phyloP scores from a whole-genome alignment of 2,888 invertebrate species.

The Adineta ricciae region DNA sequence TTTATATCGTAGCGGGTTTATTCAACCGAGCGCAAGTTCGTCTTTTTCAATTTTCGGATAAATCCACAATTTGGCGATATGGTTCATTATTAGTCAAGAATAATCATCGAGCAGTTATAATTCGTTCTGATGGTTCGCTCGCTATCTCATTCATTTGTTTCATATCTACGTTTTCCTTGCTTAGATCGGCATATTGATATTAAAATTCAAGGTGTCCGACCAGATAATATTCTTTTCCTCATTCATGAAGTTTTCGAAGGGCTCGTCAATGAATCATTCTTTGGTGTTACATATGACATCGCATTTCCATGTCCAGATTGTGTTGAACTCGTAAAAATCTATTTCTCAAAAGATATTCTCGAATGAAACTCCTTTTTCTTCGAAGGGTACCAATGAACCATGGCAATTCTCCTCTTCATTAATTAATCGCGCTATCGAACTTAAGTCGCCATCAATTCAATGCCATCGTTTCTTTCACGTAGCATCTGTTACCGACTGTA shows the following conservation, averaged over 20 bases:
- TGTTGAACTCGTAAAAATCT: conserved; percentile 30
- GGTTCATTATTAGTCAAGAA: conserved; percentile 48
- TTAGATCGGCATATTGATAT: conserved; percentile 39
- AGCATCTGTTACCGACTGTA: conserved; percentile 40
- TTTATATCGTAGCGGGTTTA: conserved; percentile 44
- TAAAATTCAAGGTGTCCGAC: conserved; percentile 42
- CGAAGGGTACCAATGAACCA: conserved; percentile 19
- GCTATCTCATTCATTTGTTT: background rate
- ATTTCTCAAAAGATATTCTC: background rate
- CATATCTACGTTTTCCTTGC: background rate
- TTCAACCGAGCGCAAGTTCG: conserved; percentile 50
- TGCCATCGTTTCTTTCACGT: conserved; percentile 46
- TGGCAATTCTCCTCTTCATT: conserved; percentile 44
- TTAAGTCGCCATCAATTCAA: conserved; percentile 46
- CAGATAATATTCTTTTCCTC: conserved; percentile 47
- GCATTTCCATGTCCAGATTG: conserved; percentile 46
- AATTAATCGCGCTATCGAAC: conserved; percentile 41
- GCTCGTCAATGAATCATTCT: conserved; percentile 45
- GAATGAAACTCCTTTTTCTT: background rate
- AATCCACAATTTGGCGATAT: conserved; percentile 46
- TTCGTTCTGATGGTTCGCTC: conserved; percentile 39
- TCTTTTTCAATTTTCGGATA: conserved; percentile 44
- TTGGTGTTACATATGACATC: conserved; percentile 46
- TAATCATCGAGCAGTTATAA: conserved; percentile 43
- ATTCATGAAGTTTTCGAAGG: conserved; percentile 47